Evolutionary conservation across 1,140 invertebrate species (phyloP).

Genomic region (Macrostomum lignano): DNA sequence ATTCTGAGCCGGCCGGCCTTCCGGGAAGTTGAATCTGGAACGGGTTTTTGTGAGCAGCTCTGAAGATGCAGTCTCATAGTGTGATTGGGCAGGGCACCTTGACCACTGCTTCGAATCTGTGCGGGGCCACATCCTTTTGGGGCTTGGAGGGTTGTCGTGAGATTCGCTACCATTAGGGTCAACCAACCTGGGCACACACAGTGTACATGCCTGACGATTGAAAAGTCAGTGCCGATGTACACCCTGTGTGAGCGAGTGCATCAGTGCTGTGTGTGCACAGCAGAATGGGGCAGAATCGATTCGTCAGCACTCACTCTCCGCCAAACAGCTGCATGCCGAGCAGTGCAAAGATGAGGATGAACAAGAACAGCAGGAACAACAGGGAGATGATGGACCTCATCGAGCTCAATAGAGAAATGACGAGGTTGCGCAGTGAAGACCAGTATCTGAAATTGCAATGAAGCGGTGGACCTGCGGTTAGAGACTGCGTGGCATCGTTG

Average conservation of each 20-base stretch:
- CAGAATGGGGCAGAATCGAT: too few species aligned
- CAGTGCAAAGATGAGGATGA: slow-evolving; percentile 98
- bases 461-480: background rate
- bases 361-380: slow-evolving; percentile 96
- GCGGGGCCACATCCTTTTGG: too few species aligned
- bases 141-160: too few species aligned
- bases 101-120: too few species aligned
- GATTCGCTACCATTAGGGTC: background rate
- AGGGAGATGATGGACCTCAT: slow-evolving; percentile 99
- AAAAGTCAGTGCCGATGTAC: too few species aligned
- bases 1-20: slow-evolving; percentile 71
- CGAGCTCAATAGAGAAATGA: slow-evolving; percentile 90
- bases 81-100: too few species aligned
- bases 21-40: slow-evolving; percentile 58
- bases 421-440: slow-evolving; percentile 84
- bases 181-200: background rate
- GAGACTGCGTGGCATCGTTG: too few species aligned
- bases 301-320: slow-evolving; percentile 44
- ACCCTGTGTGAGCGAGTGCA: too few species aligned
- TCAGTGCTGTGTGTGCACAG: too few species aligned
- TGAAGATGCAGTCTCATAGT: too few species aligned
- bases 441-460: slow-evolving; percentile 39
- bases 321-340: slow-evolving; percentile 99
- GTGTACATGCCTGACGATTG: too few species aligned
- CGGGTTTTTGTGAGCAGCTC: too few species aligned